These are phyloP conservation scores for Cactoblastis cactorum DNA, from an alignment of 2,888 invertebrate species.

Conservation along the genomic window DNA sequence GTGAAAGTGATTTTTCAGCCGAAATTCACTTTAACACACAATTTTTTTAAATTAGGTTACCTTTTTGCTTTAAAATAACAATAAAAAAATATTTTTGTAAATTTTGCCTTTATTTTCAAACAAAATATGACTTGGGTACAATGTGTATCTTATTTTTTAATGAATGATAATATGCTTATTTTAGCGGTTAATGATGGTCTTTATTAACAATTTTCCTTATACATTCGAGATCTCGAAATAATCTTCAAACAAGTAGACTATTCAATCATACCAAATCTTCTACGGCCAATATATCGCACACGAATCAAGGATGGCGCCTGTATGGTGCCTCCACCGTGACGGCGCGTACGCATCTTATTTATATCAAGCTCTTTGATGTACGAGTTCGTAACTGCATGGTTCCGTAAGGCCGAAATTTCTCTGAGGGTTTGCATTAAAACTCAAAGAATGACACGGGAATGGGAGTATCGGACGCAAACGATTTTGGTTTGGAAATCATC, in stretches of 20 bases:
- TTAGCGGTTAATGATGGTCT: neutral
- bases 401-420: too few species aligned
- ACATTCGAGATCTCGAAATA: neutral
- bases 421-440: too few species aligned
- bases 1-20: too few species aligned
- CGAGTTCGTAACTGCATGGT: too few species aligned
- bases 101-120: too few species aligned
- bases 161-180: neutral
- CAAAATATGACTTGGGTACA: neutral
- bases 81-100: too few species aligned
- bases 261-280: constrained; percentile 33
- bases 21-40: too few species aligned
- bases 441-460: too few species aligned
- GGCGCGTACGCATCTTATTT: constrained; percentile 47
- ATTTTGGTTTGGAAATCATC: too few species aligned
- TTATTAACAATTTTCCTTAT: neutral
- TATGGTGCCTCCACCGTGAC: constrained; percentile 28
- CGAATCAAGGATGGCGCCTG: constrained; percentile 25
- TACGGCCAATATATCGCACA: constrained; percentile 43
- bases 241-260: constrained; percentile 6
- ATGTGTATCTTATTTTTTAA: neutral
- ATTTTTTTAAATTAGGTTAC: too few species aligned
- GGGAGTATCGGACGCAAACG: too few species aligned
- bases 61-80: too few species aligned
- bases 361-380: constrained; percentile 59